A percentile compares a stretch with the other conserved stretches of the same genome.
phyloP scores from a whole-genome alignment of 2,797 vertebrate genomes.

The Rhabdophis nuchalis region DNA sequence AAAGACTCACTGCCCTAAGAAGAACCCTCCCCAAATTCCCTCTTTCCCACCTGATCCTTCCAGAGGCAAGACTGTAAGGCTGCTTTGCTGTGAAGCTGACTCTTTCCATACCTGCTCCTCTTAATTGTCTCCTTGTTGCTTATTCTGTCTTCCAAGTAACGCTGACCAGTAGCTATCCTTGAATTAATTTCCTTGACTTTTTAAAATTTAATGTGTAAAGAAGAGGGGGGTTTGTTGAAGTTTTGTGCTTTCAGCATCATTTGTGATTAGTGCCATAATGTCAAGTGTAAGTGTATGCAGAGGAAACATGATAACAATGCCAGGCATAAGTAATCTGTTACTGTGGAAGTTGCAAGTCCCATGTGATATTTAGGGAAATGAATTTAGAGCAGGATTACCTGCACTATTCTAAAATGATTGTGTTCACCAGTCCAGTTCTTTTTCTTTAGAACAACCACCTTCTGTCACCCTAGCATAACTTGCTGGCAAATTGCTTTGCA shows the following conservation, averaged over 20 bases:
- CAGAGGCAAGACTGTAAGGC: background rate
- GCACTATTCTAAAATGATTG: background rate
- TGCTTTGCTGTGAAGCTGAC: background rate
- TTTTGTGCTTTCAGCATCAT: conserved; percentile 3
- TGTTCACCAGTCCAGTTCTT: background rate
- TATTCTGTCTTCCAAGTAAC: background rate
- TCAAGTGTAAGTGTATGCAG: background rate
- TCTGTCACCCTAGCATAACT: background rate
- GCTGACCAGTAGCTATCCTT: background rate
- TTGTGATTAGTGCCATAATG: background rate
- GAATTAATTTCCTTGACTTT: background rate
- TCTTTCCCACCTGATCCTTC: background rate
- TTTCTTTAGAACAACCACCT: background rate
- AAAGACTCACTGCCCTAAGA: background rate
- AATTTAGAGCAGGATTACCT: background rate
- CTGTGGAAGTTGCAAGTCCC: background rate
- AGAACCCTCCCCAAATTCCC: background rate
- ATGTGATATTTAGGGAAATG: background rate
- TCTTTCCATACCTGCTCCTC: background rate
- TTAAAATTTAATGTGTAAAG: background rate
- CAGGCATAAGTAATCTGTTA: background rate
- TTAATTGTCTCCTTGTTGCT: background rate
- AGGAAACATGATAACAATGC: background rate
- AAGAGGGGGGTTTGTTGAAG: background rate
- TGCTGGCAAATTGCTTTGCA: background rate